Percentiles rank a stretch among this genome's conserved stretches.
Conservation (phyloP, 2,113 vertebrate species). For the Anolis sagrei region DNA sequence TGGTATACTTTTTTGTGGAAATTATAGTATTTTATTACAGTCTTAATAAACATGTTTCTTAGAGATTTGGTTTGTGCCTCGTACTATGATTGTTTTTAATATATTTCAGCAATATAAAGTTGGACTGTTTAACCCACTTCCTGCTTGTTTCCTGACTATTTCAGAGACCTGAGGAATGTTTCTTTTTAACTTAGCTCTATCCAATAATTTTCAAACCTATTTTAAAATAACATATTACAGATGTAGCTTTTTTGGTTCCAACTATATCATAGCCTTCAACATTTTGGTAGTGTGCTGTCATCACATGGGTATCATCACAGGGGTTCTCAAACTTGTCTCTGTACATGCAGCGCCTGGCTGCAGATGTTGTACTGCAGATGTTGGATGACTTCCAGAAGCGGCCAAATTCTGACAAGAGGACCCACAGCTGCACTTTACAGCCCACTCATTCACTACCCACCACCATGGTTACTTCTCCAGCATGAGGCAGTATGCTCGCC, state of each 20-base stretch:
- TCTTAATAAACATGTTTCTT: slow-evolving; percentile 62
- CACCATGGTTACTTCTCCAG: no score
- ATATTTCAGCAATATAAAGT: slow-evolving; percentile 35
- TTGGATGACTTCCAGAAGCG: no score
- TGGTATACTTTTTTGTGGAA: slow-evolving; percentile 45
- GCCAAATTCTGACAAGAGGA: no score
- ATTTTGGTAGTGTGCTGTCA: no score
- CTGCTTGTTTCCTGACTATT: slow-evolving; percentile 50
- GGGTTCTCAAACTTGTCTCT: no score
- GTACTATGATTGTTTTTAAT: slow-evolving; percentile 63
- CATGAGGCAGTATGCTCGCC: no score
- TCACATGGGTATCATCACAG: no score
- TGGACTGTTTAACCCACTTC: slow-evolving; percentile 48
- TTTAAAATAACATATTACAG: slow-evolving; percentile 58
- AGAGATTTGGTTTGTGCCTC: slow-evolving; percentile 49
- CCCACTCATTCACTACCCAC: no score
- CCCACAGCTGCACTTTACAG: no score
- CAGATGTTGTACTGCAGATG: no score
- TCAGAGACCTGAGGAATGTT: slow-evolving; percentile 60
- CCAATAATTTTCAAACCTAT: slow-evolving; percentile 56
- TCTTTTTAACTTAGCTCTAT: slow-evolving; percentile 62
- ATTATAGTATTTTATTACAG: slow-evolving; percentile 55
- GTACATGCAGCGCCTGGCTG: no score
- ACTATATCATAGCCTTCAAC: slow-evolving; percentile 20
- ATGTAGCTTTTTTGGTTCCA: slow-evolving; percentile 45